Evolutionary conservation across 1,140 invertebrate species (phyloP).

Genomic region (Drosophila arawakana): DNA sequence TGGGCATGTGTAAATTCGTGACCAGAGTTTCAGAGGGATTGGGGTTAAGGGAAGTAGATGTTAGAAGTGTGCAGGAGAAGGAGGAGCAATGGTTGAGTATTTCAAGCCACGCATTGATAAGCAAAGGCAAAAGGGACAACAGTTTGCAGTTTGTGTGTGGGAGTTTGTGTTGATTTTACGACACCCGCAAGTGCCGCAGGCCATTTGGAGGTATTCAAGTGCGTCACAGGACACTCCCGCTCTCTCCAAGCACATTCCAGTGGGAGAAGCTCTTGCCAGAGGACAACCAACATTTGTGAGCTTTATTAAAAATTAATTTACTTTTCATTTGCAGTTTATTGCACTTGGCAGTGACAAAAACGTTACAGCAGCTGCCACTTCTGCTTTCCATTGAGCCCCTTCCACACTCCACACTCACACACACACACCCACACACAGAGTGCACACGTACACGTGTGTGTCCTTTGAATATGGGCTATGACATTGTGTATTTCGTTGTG

Average conservation of each 20-base stretch:
- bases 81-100: neutral
- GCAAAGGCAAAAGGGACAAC: slow-evolving; percentile 47
- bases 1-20: slow-evolving; percentile 42
- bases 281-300: slow-evolving; percentile 55
- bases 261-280: slow-evolving; percentile 3
- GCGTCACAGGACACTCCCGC: slow-evolving; percentile 12
- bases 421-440: slow-evolving; percentile 2
- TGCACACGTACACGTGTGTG: neutral
- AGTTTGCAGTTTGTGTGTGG: slow-evolving; percentile 14
- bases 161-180: slow-evolving; percentile 73
- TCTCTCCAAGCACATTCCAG: slow-evolving; percentile 10
- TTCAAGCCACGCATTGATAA: slow-evolving; percentile 60
- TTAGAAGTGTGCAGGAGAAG: neutral
- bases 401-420: neutral
- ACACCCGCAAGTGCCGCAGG: slow-evolving; percentile 77
- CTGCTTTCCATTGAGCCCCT: neutral
- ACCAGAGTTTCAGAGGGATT: neutral
- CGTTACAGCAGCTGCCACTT: slow-evolving; percentile 55
- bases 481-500: slow-evolving; percentile 5
- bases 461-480: slow-evolving; percentile 3
- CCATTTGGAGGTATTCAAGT: slow-evolving; percentile 73
- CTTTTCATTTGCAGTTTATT: slow-evolving; percentile 83
- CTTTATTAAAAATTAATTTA: slow-evolving; percentile 82
- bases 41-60: too few relatives aligned
- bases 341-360: slow-evolving; percentile 73